A percentile compares a stretch with the other conserved stretches of the same genome.
Conservation (phyloP, 2,888 invertebrate species). For the Drosophila formosana region DNA sequence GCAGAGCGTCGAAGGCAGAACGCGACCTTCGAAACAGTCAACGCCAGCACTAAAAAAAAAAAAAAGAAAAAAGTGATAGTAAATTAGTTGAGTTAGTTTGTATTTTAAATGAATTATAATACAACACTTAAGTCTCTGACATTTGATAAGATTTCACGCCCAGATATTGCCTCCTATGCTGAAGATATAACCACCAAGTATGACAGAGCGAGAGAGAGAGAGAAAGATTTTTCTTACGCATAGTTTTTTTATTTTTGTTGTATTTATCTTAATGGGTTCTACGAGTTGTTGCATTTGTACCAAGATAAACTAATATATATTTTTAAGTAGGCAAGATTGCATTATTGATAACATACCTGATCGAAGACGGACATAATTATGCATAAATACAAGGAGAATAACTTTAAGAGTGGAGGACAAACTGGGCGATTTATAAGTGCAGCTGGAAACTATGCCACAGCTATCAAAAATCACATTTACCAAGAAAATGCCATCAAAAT, state of each 20-base stretch:
- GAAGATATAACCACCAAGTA: constrained; percentile 11
- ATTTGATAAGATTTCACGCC: constrained; percentile 68
- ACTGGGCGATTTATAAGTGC: neutral
- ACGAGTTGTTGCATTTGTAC: no score
- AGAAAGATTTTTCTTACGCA: constrained; percentile 1
- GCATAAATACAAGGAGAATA: no score
- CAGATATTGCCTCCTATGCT: constrained; percentile 40
- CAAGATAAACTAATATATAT: no score
- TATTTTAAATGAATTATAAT: constrained; percentile 63
- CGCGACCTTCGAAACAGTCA: constrained; percentile 46
- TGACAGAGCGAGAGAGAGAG: neutral
- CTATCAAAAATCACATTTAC: neutral
- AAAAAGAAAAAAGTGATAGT: constrained; percentile 57
- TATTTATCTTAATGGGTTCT: no score
- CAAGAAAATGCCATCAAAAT: neutral
- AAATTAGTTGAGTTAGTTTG: constrained; percentile 61
- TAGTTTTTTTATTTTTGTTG: neutral
- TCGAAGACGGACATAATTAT: no score
- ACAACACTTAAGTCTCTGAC: constrained; percentile 66
- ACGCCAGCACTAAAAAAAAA: constrained; percentile 17
- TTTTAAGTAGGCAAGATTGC: no score
- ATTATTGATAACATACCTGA: no score
- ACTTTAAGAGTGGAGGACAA: no score
- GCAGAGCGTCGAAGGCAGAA: neutral
- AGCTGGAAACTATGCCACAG: neutral